Evolutionary conservation across 1,140 invertebrate genomes (phyloP).

Genomic region (Apis florea): DNA sequence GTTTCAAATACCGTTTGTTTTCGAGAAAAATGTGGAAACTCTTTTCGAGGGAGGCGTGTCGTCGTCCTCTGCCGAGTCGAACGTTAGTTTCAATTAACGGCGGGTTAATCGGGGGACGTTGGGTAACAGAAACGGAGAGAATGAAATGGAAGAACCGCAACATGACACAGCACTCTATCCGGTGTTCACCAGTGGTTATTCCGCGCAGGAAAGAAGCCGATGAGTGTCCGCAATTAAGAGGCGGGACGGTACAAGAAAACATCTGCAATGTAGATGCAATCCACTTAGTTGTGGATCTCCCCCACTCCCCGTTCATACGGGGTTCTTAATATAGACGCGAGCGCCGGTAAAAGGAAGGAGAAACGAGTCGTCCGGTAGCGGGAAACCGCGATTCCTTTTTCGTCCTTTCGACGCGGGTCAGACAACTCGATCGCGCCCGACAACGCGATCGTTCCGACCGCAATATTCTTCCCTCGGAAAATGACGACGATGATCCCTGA

Average conservation of each 20-base stretch:
- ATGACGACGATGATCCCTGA: no score
- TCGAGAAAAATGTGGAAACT: not conserved
- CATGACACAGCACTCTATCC: not conserved
- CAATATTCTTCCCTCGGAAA: no score
- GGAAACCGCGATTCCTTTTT: slow-evolving; percentile 41
- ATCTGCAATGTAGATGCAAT: slow-evolving; percentile 50
- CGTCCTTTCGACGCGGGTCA: not conserved
- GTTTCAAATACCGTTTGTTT: no score
- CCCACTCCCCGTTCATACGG: not conserved
- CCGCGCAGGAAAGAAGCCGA: slow-evolving; percentile 20
- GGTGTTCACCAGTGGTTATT: slow-evolving; percentile 18
- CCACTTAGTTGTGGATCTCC: slow-evolving; percentile 23
- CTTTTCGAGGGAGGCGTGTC: no score
- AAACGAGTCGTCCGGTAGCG: slow-evolving; percentile 39
- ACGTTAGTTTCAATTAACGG: not conserved
- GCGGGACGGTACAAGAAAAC: slow-evolving; percentile 31
- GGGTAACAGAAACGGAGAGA: not conserved
- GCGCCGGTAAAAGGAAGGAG: slow-evolving; percentile 26
- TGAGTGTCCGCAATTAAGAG: slow-evolving; percentile 46
- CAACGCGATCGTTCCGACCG: no score
- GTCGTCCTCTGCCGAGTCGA: not conserved
- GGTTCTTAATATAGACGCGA: slow-evolving; percentile 50
- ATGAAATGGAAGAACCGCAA: not conserved
- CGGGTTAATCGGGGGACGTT: not conserved
- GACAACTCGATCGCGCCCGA: no score